Evolutionary conservation across 2,888 invertebrate genomes (phyloP), one percentile per base, ranked within the genome.

Genomic region (Eretmocerus hayati): DNA sequence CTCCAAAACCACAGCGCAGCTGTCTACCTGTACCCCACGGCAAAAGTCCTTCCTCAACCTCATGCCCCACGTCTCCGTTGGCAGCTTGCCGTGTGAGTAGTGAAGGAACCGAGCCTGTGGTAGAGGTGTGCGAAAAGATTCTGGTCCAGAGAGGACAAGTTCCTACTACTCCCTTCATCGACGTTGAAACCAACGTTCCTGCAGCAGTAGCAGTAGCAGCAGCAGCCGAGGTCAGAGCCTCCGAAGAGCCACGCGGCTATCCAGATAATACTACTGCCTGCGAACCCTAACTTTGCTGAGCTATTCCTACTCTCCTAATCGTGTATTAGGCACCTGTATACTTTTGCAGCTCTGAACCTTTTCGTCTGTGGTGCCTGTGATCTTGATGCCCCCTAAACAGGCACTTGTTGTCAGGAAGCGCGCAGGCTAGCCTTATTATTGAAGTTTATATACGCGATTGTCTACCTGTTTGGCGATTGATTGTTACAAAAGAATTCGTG

Each of bases 41-140:
- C 30, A 11, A 26, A 5, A 11, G 32, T 22, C 21, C 50, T n/a
- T n/a, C n/a, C n/a, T 8, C 55, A 56, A 11, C 46, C 35, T 53
- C 31, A 47, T 46, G 45, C 46, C 33, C 49, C 61, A 46, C 37
- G 33, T 55, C 32, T 35, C 52, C 53, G 9, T 59, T 54, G 36
- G 18, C 26, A 20, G 18, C 4, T 36, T 5, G 18, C 38, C 22
- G 22, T 56, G 56, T 50, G 30, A 43, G 41, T 4, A 18, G 40
- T 4, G n/a, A 5, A 11, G 37, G 45, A 11, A 42, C 46, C 13
- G 49, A 38, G 18, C 38, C 41, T 8, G 47, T 70, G 53, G 63
- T 67, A 57, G 71, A 71, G 53, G 59, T 67, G 50, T 67, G 64
- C 61, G 69, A 71, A 56, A 67, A 65, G 60, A 62, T 68, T 52